Percentiles rank a stretch among this genome's conserved stretches.
Evolutionary conservation across 2,888 invertebrate genomes (phyloP).

Genomic region (Pelosia muscerda): DNA sequence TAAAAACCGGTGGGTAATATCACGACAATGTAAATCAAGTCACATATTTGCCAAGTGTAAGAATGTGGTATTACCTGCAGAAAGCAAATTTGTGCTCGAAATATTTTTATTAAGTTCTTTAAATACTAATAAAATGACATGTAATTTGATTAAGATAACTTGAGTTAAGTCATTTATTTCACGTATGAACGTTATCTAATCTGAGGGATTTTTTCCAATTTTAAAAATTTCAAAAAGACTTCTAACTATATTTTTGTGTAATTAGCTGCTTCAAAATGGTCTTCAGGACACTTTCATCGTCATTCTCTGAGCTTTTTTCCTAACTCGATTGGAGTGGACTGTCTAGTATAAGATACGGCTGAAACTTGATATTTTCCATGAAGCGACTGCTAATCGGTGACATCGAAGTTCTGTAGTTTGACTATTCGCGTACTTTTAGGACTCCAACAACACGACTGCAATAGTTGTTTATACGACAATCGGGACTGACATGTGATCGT

Average conservation of each 20-base stretch:
- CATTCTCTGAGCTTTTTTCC: too few relatives aligned
- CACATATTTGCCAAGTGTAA: slow-evolving; percentile 9
- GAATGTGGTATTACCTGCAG: background rate
- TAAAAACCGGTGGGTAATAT: background rate
- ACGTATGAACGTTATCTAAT: background rate
- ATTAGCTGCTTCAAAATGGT: background rate
- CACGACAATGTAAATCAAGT: slow-evolving; percentile 15
- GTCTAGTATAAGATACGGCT: too few relatives aligned
- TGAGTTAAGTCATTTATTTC: background rate
- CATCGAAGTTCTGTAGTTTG: too few relatives aligned
- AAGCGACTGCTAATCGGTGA: too few relatives aligned
- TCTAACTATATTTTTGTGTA: background rate
- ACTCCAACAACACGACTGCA: too few relatives aligned
- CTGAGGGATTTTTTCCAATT: background rate
- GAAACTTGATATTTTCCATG: too few relatives aligned
- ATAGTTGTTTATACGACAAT: too few relatives aligned
- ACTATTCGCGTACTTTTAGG: too few relatives aligned
- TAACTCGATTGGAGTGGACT: too few relatives aligned
- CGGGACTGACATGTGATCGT: too few relatives aligned
- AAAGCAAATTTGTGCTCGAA: background rate
- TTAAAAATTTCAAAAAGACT: background rate
- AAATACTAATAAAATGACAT: background rate
- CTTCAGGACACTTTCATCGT: background rate
- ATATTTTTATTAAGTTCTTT: background rate
- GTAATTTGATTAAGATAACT: background rate